A percentile compares a stretch with the other conserved stretches of the same genome.
These are phyloP conservation scores for Podiceps cristatus DNA, from an alignment of 2,113 vertebrate genomes.

Conservation along the genomic window DNA sequence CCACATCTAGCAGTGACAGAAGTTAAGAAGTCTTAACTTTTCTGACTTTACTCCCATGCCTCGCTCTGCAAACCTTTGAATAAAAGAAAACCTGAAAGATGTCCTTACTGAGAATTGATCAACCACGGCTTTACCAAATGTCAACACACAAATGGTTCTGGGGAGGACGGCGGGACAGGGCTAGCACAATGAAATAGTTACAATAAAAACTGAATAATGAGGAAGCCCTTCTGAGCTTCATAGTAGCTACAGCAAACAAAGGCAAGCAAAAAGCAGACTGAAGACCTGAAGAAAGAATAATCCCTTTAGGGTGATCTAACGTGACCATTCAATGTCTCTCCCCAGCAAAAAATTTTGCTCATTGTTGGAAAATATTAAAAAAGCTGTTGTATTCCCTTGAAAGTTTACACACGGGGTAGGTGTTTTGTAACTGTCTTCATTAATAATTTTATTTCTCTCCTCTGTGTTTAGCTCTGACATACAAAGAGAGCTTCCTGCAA, in stretches of 20 bases:
- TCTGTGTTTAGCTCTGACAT: neutral
- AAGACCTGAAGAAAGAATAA: neutral
- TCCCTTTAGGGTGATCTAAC: neutral
- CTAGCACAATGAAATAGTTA: neutral
- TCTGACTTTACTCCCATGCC: neutral
- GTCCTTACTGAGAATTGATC: neutral
- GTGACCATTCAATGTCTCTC: neutral
- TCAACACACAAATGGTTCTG: neutral
- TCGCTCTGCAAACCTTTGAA: neutral
- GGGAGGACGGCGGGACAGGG: neutral
- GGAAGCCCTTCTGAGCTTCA: neutral
- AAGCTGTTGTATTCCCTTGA: rapidly evolving
- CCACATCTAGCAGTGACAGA: rapidly evolving
- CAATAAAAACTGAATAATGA: neutral
- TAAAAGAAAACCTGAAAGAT: neutral
- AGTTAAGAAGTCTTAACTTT: neutral
- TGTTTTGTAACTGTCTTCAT: neutral
- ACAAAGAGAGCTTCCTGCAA: neutral
- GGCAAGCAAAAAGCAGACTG: neutral
- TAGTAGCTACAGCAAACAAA: neutral
- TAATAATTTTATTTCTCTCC: neutral
- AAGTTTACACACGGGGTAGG: neutral
- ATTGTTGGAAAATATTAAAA: neutral
- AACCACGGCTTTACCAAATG: neutral
- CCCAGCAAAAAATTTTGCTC: neutral